Percentiles rank a stretch among this genome's conserved stretches.
phyloP scores from a whole-genome alignment of 2,113 vertebrate genomes.

The Myrmecobius fasciatus region DNA sequence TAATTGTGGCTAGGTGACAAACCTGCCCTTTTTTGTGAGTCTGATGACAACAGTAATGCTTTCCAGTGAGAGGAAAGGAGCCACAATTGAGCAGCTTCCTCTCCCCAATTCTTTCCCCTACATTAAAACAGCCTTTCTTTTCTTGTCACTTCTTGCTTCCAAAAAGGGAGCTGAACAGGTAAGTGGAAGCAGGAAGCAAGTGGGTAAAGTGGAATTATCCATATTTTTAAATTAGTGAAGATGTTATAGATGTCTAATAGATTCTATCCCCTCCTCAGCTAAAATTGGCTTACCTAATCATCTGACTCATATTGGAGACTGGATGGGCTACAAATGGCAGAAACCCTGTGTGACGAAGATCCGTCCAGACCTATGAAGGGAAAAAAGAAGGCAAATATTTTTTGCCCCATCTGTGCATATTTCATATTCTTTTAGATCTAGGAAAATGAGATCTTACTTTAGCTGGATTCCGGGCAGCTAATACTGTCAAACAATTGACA shows the following conservation, averaged over 20 bases:
- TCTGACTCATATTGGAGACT: conserved; percentile 91
- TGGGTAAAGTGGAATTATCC: background rate
- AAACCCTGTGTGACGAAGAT: conserved; percentile 96
- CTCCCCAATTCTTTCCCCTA: background rate
- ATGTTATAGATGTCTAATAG: background rate
- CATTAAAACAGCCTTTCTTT: background rate
- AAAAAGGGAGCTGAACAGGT: background rate
- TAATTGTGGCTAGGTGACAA: background rate
- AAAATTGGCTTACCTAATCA: conserved; percentile 89
- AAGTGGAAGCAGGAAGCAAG: background rate
- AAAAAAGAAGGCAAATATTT: conserved; percentile 4
- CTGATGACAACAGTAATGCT: background rate
- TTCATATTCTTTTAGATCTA: background rate
- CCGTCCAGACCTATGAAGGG: conserved; percentile 93
- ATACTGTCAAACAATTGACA: conserved; percentile 94
- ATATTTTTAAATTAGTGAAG: background rate
- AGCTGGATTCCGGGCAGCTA: conserved; percentile 94
- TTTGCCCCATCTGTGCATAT: accelerated
- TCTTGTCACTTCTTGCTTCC: background rate
- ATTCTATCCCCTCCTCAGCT: background rate
- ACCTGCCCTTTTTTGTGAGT: background rate
- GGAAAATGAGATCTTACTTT: conserved; percentile 87
- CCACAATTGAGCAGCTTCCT: background rate
- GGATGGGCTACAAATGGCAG: conserved; percentile 93
- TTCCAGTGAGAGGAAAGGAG: background rate